Evolutionary conservation across 2,888 invertebrate species (phyloP).

Genomic region (Marronus borbonicus): DNA sequence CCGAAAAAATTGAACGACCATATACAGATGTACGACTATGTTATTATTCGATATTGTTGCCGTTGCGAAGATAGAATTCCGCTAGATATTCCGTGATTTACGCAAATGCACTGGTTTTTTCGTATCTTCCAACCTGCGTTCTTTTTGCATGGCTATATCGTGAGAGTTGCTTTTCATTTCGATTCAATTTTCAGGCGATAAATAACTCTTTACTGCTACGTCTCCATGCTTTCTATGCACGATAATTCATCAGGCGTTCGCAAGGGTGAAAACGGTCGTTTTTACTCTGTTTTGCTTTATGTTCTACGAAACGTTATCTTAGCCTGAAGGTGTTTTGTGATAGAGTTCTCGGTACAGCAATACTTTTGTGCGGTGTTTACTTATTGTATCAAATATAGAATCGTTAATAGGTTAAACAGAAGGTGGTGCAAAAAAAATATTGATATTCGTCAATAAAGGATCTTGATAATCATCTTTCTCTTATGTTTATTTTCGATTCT

Average conservation of each 20-base stretch:
- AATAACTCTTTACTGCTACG: conserved; percentile 34
- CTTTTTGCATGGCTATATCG: background rate
- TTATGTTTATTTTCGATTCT: too few relatives aligned
- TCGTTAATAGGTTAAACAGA: too few relatives aligned
- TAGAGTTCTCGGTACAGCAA: too few relatives aligned
- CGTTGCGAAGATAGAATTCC: conserved; percentile 14
- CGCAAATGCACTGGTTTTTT: background rate
- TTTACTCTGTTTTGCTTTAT: conserved; percentile 7
- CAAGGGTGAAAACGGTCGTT: conserved; percentile 17
- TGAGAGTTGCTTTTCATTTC: conserved; percentile 35
- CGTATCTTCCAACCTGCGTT: background rate
- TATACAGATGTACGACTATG: conserved; percentile 5
- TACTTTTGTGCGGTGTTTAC: too few relatives aligned
- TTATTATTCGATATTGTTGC: conserved; percentile 8
- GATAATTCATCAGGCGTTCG: conserved; percentile 43
- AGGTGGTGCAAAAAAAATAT: too few relatives aligned
- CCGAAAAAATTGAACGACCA: conserved; percentile 22
- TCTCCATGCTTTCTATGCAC: conserved; percentile 33
- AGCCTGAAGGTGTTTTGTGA: too few relatives aligned
- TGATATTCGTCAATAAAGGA: too few relatives aligned
- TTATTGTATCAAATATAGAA: too few relatives aligned
- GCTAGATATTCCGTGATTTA: conserved; percentile 32
- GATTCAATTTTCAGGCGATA: conserved; percentile 44
- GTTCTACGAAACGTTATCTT: conserved; percentile 18
- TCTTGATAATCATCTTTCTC: too few relatives aligned